Base-by-base conservation (phyloP, 2,113 vertebrate species). In the Tonatia bakeri region DNA sequence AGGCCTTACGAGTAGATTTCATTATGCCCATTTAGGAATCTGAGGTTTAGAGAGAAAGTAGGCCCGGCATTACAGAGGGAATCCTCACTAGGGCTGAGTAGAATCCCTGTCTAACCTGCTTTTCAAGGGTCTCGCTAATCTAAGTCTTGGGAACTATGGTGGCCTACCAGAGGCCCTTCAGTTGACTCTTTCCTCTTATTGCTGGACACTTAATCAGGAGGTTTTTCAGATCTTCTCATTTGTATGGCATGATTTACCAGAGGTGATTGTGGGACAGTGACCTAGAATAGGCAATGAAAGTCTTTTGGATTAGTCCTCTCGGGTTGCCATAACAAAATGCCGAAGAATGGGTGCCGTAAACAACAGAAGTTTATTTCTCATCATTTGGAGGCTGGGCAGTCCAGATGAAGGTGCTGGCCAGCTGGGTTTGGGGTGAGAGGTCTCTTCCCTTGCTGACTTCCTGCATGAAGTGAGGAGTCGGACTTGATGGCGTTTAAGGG, bases 201-300 rank as follows among this genome's bases (percentile, higher is more conserved):
- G 80, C 54, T 93, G 8, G 93, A 75, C 54, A 94, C 56, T 93
- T 80, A 80, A 79, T 67, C 69, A 80, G 90, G 52, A 90, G 36
- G 28, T 47, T 94, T 75, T 54, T 50, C 33, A 75, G 47, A 92
- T 73, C 31, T 52, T 80, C n/a, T 96, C 9, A 82, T 94, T 87
- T 79, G 12, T 52, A 13, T 64, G 47, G 20, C 11, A 12, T 85
- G 52, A 56, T 82, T 90, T 87, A 47, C 33, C 56, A 64, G 2
- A 36, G 54, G 36, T 75, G 54, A 90, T 28, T 20, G 40, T 81
- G 22, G 36, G 45, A 40, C 36, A 72, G 40, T 77, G 81, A 90
- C 47, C 87, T 73, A 56, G 43, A 94, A 40, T 59, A 45, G 59
- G 86, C 31, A 33, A 4, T 15, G 31, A 75, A 52, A 69, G 61